These are phyloP conservation scores for Pycnomerus fuliginosus DNA, from an alignment of 2,888 invertebrate genomes.

Conservation along the genomic window DNA sequence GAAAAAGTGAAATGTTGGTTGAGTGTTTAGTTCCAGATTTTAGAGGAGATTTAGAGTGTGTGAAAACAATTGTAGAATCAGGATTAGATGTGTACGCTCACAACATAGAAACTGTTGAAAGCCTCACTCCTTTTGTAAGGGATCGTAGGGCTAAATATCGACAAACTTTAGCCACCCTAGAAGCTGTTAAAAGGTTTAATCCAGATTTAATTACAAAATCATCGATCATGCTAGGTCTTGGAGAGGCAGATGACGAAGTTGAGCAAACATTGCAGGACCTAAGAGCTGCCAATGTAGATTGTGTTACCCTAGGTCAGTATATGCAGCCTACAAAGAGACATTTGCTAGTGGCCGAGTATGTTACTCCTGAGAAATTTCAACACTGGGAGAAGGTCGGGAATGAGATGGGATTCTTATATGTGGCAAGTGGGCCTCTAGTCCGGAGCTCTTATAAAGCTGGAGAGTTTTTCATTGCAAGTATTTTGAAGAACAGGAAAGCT, in stretches of 20 bases:
- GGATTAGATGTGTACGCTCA: slow-evolving; percentile 97
- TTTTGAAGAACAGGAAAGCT: slow-evolving; percentile 64
- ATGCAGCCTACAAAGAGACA: slow-evolving; percentile 99
- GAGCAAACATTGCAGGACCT: slow-evolving; percentile 86
- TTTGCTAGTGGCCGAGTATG: slow-evolving; percentile 88
- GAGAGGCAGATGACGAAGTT: slow-evolving; percentile 86
- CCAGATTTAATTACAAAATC: slow-evolving; percentile 91
- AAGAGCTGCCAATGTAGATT: slow-evolving; percentile 81
- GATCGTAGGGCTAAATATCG: slow-evolving; percentile 89
- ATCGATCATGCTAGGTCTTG: slow-evolving; percentile 96
- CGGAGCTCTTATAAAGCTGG: slow-evolving; percentile 98
- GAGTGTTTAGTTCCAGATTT: slow-evolving; percentile 98
- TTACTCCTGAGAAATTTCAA: slow-evolving; percentile 91
- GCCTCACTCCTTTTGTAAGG: slow-evolving; percentile 86
- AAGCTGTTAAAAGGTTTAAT: slow-evolving; percentile 77
- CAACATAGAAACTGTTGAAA: slow-evolving; percentile 96
- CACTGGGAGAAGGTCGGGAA: slow-evolving; percentile 82
- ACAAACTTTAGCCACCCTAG: slow-evolving; percentile 83
- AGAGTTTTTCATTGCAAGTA: slow-evolving; percentile 84
- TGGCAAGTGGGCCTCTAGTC: slow-evolving; percentile 96
- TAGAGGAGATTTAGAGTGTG: slow-evolving; percentile 73
- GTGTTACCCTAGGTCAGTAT: slow-evolving; percentile 96
- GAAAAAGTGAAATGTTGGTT: slow-evolving; percentile 82
- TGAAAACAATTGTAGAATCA: slow-evolving; percentile 73
- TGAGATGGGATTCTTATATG: slow-evolving; percentile 90